A percentile compares a stretch with the other conserved stretches of the same genome.
phyloP scores from a whole-genome alignment of 2,797 vertebrate genomes.

The Florisuga fusca region DNA sequence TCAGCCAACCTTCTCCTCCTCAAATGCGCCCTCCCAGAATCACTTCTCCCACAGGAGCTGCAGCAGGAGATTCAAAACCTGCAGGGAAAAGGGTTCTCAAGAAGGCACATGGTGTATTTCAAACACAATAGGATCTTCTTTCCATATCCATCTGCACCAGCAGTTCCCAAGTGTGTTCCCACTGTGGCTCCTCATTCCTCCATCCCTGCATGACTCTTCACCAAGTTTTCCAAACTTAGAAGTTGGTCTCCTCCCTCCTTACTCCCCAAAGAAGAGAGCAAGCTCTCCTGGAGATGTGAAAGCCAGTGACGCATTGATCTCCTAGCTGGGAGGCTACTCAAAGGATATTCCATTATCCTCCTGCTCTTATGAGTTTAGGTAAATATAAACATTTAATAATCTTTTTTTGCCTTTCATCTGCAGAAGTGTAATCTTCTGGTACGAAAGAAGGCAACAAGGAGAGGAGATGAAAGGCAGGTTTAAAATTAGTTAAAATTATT shows the following conservation, averaged over 20 bases:
- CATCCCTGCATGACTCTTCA: neutral
- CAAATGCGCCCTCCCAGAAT: neutral
- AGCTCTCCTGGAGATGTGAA: neutral
- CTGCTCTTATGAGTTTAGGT: neutral
- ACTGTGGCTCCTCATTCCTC: neutral
- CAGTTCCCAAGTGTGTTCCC: neutral
- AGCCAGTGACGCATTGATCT: neutral
- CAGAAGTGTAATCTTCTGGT: neutral
- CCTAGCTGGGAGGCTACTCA: neutral
- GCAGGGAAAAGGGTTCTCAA: neutral
- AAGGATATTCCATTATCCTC: neutral
- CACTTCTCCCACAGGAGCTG: neutral
- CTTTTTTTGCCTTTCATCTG: conserved; percentile 31
- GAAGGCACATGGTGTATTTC: neutral
- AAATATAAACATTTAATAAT: neutral
- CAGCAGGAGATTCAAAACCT: neutral
- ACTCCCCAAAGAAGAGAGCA: neutral
- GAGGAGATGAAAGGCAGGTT: neutral
- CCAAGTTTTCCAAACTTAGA: neutral
- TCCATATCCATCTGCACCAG: neutral
- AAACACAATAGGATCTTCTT: neutral
- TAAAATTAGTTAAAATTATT: conserved; percentile 25
- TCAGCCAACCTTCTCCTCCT: neutral
- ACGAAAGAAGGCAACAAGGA: neutral
- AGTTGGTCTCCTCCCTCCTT: neutral